These are phyloP conservation scores for Gnathonemus echidnorhynchus DNA, from an alignment of 2,113 vertebrate genomes.

Conservation along the genomic window DNA sequence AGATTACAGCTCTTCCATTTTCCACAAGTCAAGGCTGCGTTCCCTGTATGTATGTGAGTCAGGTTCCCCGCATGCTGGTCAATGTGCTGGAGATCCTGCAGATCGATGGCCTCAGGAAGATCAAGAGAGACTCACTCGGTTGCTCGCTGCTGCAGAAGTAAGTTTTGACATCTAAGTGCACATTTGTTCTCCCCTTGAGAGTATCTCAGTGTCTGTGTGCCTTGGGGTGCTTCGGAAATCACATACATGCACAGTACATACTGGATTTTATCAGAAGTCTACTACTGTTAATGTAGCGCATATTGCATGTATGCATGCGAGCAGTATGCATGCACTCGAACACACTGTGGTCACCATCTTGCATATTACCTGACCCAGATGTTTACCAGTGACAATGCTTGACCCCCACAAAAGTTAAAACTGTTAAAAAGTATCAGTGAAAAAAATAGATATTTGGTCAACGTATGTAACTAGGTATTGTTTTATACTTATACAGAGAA, in stretches of 20 bases:
- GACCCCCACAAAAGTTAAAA: neutral
- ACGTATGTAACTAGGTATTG: neutral
- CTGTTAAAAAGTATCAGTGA: neutral
- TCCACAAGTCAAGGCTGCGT: conserved; percentile 21
- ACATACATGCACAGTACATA: neutral
- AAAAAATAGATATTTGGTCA: neutral
- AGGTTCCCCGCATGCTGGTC: conserved; percentile 79
- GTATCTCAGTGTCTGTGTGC: conserved; percentile 31
- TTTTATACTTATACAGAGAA: neutral
- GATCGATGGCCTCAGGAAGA: conserved; percentile 61
- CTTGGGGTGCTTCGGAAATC: neutral
- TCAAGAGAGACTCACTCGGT: conserved; percentile 53
- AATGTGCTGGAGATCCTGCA: conserved; percentile 76
- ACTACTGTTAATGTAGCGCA: neutral
- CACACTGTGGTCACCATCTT: neutral
- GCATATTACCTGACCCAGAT: neutral
- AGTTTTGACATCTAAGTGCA: conserved; percentile 25
- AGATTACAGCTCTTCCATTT: neutral
- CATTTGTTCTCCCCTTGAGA: conserved; percentile 27
- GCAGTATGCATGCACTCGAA: neutral
- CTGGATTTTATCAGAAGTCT: neutral
- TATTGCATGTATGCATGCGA: neutral
- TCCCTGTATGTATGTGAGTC: conserved; percentile 18
- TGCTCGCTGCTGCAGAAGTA: conserved; percentile 62
- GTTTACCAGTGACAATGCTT: neutral